Conservation (phyloP, 2,113 vertebrate genomes). For the Spilogale gracilis region DNA sequence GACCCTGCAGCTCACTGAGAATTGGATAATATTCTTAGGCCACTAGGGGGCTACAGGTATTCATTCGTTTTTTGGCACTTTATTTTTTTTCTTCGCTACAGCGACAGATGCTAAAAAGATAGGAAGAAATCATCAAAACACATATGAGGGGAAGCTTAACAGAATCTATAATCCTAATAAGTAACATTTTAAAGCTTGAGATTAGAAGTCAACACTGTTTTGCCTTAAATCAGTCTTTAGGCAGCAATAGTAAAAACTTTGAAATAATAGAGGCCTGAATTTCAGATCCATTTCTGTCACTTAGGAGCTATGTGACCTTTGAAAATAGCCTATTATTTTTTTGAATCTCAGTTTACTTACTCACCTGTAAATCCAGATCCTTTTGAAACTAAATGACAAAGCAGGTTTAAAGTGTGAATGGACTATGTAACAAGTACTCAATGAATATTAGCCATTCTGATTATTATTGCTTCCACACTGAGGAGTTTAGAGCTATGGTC, state of each 20-base stretch:
- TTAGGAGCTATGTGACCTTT: not conserved
- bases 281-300: not conserved
- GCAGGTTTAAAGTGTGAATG: not conserved
- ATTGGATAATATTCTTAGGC: not conserved
- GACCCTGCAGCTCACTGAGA: not conserved
- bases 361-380: not conserved
- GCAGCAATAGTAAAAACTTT: not conserved
- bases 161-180: not conserved
- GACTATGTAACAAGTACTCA: not conserved
- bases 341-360: not conserved
- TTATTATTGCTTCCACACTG: not conserved
- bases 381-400: constrained; percentile 3
- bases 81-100: constrained; percentile 41
- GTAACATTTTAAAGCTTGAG: not conserved
- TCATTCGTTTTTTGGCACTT: not conserved
- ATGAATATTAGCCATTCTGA: not conserved
- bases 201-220: not conserved
- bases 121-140: not conserved
- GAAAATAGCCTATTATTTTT: not conserved
- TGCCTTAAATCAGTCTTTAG: not conserved
- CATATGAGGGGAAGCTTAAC: not conserved
- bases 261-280: not conserved
- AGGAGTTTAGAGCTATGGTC: not conserved
- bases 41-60: not conserved
- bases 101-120: not conserved